A percentile compares a stretch with the other conserved stretches of the same genome.
phyloP scores from a whole-genome alignment of 2,797 vertebrate genomes.

The Ficedula albicollis region DNA sequence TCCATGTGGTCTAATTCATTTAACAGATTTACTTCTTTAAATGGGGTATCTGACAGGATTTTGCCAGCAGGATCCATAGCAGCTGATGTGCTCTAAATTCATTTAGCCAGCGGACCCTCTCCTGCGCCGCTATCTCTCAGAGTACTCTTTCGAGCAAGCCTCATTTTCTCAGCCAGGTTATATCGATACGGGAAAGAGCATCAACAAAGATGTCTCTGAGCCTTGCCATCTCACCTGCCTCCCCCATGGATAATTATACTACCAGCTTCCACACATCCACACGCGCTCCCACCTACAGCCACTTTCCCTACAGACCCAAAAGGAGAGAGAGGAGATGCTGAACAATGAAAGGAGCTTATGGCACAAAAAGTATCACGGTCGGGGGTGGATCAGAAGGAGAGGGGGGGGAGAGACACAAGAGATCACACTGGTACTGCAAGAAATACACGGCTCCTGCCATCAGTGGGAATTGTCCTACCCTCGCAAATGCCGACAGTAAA shows the following conservation, averaged over 20 bases:
- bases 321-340: neutral
- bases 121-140: neutral
- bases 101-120: neutral
- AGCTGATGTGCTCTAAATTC: slow-evolving; percentile 20
- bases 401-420: neutral
- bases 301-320: neutral
- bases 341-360: neutral
- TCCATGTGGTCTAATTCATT: slow-evolving; percentile 46
- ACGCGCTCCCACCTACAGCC: neutral
- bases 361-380: slow-evolving; percentile 21
- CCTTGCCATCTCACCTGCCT: slow-evolving; percentile 33
- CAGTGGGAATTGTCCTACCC: slow-evolving; percentile 64
- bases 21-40: slow-evolving; percentile 52
- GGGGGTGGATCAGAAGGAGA: slow-evolving; percentile 12
- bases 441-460: slow-evolving; percentile 51
- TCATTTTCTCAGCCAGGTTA: slow-evolving; percentile 57
- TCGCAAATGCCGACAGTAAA: slow-evolving; percentile 71
- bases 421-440: neutral
- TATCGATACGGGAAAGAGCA: slow-evolving; percentile 6
- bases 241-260: neutral
- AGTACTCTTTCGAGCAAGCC: slow-evolving; percentile 28
- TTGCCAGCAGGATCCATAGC: slow-evolving; percentile 6
- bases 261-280: neutral
- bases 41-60: slow-evolving; percentile 34
- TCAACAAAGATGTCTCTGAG: slow-evolving; percentile 19